Conservation (phyloP, 1,140 invertebrate species). For the Protaetia brevitarsis region DNA sequence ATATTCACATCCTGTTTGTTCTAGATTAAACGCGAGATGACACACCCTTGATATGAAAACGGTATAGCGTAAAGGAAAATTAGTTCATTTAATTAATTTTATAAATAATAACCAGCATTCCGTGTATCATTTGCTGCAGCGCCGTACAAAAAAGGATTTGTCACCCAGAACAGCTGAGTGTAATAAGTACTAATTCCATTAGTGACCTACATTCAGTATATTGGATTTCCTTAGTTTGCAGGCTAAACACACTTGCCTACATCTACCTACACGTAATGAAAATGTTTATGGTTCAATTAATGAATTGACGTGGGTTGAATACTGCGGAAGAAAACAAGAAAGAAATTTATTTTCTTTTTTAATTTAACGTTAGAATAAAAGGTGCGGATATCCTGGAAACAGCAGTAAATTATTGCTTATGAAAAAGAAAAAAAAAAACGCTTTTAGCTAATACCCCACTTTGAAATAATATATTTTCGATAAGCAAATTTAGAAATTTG, state of each 20-base stretch:
- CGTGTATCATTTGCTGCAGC: neutral
- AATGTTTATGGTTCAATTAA: conserved; percentile 3
- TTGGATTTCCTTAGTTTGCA: neutral
- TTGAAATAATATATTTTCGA: too few species aligned
- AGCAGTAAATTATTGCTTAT: too few species aligned
- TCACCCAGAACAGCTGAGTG: neutral
- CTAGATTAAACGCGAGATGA: neutral
- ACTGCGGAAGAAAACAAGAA: neutral
- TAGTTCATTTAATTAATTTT: conserved; percentile 6
- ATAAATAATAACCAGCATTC: conserved; percentile 1
- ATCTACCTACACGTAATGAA: neutral
- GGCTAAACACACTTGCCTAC: neutral
- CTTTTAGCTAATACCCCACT: too few species aligned
- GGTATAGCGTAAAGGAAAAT: neutral
- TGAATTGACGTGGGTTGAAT: neutral
- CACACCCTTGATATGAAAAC: neutral
- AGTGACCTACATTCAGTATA: conserved; percentile 6
- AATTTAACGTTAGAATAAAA: too few species aligned
- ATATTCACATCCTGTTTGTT: neutral
- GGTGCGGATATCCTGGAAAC: too few species aligned
- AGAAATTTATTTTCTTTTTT: too few species aligned
- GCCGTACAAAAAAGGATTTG: neutral
- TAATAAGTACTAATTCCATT: neutral
- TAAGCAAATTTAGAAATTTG: too few species aligned
- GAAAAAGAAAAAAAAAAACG: too few species aligned